Percentiles rank a stretch among this genome's conserved stretches.
Evolutionary conservation across 2,888 invertebrate genomes (phyloP).

Genomic region (Chironomus tentans): DNA sequence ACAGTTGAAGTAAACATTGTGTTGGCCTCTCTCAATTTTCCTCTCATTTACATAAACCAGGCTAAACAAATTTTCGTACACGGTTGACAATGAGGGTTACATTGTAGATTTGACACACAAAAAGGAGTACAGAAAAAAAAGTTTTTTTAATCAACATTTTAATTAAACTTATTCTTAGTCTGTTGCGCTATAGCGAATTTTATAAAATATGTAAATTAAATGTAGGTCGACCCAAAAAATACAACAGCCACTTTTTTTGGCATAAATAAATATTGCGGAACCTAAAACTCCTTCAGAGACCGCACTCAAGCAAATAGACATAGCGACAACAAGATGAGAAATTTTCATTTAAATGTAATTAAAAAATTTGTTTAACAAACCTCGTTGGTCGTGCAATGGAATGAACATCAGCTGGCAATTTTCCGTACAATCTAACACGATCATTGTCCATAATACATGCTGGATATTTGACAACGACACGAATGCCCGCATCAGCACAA

Average conservation of each 20-base stretch:
- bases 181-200: background rate
- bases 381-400: constrained; percentile 56
- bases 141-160: background rate
- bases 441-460: constrained; percentile 69
- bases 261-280: no score
- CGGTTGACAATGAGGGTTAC: no score
- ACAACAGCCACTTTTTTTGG: background rate
- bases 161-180: background rate
- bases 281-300: background rate
- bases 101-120: background rate
- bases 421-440: constrained; percentile 69
- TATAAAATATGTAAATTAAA: constrained; percentile 4
- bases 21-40: constrained; percentile 58
- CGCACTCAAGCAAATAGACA: background rate
- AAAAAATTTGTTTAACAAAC: constrained; percentile 32
- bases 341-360: constrained; percentile 34
- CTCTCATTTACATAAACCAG: constrained; percentile 56
- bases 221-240: background rate
- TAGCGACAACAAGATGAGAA: background rate
- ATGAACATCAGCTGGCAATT: constrained; percentile 59
- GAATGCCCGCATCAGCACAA: constrained; percentile 64
- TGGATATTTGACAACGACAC: constrained; percentile 76
- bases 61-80: constrained; percentile 28
- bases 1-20: constrained; percentile 69
- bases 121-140: constrained; percentile 16